A percentile compares a stretch with the other conserved stretches of the same genome.
phyloP scores from a whole-genome alignment of 2,888 invertebrate genomes.

The Mythimna loreyi region DNA sequence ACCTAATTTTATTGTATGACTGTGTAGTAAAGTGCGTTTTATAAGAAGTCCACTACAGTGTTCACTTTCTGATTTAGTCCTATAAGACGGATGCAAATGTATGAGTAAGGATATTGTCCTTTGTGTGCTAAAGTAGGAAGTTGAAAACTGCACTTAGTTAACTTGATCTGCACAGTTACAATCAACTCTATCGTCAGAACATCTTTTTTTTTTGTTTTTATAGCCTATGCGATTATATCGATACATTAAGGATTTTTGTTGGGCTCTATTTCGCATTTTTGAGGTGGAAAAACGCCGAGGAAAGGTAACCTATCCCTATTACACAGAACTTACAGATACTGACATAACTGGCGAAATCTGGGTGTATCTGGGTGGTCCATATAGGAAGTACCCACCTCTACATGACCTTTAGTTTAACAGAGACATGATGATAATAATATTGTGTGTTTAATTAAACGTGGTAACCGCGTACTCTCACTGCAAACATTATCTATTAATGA shows the following conservation, averaged over 20 bases:
- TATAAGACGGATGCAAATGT: background rate
- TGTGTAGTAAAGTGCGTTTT: conserved; percentile 9
- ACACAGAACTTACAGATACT: background rate
- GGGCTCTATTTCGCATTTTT: background rate
- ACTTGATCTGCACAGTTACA: background rate
- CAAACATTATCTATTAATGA: background rate
- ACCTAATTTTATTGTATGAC: background rate
- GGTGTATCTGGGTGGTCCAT: background rate
- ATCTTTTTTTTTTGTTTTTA: background rate
- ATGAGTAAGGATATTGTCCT: background rate
- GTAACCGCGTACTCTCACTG: conserved; percentile 6
- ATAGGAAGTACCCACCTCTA: background rate
- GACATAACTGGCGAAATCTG: background rate
- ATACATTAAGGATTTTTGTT: too few species aligned
- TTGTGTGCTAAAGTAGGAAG: background rate
- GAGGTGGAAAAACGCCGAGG: background rate
- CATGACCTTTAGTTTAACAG: background rate
- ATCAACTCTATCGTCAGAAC: background rate
- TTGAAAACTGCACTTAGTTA: background rate
- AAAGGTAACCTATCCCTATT: background rate
- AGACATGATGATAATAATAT: background rate
- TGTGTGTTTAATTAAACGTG: background rate
- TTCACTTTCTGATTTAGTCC: background rate
- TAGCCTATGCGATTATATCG: background rate
- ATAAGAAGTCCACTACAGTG: background rate